A percentile compares a stretch with the other conserved stretches of the same genome.
Conservation (phyloP, 2,888 invertebrate species). For the Augiades crinisus region DNA sequence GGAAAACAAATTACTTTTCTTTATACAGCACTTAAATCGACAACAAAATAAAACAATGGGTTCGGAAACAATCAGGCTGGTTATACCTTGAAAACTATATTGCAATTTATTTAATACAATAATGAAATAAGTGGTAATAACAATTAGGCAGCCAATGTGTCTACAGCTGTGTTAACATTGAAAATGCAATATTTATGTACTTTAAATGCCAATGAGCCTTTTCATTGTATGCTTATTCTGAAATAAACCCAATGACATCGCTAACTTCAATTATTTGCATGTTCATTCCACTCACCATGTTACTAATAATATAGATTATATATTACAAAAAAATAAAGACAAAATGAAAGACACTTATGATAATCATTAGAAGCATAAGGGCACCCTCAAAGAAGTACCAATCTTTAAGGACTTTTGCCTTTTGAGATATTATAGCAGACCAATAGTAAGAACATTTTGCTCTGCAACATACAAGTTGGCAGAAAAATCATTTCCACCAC, state of each 20-base stretch:
- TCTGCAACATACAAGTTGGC: no score
- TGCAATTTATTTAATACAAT: not conserved
- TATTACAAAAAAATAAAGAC: no score
- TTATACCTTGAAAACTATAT: not conserved
- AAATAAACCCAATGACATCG: not conserved
- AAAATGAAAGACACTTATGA: no score
- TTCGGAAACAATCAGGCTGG: slow-evolving; percentile 21
- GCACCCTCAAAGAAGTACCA: no score
- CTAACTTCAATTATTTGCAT: not conserved
- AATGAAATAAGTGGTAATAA: not conserved
- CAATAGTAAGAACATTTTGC: no score
- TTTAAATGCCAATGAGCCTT: not conserved
- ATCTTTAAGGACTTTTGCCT: no score
- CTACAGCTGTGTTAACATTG: not conserved
- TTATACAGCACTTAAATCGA: not conserved
- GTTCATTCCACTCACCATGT: not conserved
- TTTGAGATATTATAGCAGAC: no score
- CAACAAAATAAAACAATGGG: not conserved
- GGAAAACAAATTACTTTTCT: slow-evolving; percentile 50
- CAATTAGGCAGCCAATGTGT: slow-evolving; percentile 22
- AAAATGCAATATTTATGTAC: not conserved
- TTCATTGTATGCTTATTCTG: not conserved
- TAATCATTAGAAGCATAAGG: no score
- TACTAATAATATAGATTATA: no score
- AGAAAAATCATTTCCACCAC: no score